Evolutionary conservation across 2,797 vertebrate species (phyloP).

Genomic region (Typhlichthys subterraneus): DNA sequence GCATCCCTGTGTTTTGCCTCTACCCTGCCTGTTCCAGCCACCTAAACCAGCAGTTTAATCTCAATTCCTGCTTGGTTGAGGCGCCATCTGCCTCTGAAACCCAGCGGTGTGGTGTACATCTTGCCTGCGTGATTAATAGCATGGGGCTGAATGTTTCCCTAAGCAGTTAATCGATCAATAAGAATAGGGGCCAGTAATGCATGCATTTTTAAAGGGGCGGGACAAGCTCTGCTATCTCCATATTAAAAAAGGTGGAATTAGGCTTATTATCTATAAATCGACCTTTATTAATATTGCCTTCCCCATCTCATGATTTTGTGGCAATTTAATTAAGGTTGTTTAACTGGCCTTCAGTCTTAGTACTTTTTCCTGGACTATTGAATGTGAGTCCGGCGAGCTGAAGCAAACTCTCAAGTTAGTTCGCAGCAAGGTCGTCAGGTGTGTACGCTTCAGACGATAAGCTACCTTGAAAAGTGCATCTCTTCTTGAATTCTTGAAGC

Average conservation of each 20-base stretch:
- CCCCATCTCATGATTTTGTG: no score
- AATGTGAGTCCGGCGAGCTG: not conserved
- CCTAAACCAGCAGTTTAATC: constrained; percentile 68
- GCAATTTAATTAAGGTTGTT: no score
- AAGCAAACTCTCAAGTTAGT: not conserved
- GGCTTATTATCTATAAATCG: not conserved
- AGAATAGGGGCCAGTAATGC: constrained; percentile 69
- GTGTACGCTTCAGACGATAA: not conserved
- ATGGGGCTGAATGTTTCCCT: constrained; percentile 64
- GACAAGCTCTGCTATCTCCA: constrained; percentile 33
- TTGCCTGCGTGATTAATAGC: constrained; percentile 70
- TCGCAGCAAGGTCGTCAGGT: not conserved
- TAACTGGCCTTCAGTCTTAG: no score
- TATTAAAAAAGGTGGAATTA: constrained; percentile 21
- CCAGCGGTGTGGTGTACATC: constrained; percentile 58
- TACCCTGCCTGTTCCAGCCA: constrained; percentile 45
- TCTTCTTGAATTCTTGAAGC: not conserved
- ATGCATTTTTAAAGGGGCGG: constrained; percentile 61
- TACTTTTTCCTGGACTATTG: not conserved
- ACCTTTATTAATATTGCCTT: no score
- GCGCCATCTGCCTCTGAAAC: constrained; percentile 65
- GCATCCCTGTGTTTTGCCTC: constrained; percentile 41
- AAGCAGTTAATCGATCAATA: constrained; percentile 76
- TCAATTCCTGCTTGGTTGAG: constrained; percentile 53
- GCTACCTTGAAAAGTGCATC: not conserved